These are phyloP conservation scores for Pachymerium ferrugineum DNA, from an alignment of 2,888 invertebrate genomes.

Conservation along the genomic window DNA sequence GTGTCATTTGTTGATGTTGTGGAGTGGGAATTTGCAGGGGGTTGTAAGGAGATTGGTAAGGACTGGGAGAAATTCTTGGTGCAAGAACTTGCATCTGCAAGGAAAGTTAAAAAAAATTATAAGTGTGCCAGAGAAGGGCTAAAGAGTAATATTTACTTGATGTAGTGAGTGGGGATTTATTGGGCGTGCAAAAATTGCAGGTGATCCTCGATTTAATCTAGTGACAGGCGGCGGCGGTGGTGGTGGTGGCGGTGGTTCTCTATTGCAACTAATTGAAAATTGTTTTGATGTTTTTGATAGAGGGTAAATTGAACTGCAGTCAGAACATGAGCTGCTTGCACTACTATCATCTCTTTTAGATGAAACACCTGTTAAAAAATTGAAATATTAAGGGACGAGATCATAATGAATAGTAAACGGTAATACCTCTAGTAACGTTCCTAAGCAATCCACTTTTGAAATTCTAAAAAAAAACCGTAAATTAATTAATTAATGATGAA, in stretches of 20 bases:
- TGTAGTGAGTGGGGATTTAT: too few relatives aligned
- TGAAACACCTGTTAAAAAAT: slow-evolving; percentile 72
- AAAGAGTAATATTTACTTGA: neutral
- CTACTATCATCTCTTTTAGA: slow-evolving; percentile 68
- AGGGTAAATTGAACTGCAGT: slow-evolving; percentile 77
- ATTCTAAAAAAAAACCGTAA: neutral
- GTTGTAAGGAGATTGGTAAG: too few relatives aligned
- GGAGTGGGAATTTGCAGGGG: too few relatives aligned
- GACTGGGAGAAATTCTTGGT: too few relatives aligned
- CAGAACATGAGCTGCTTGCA: slow-evolving; percentile 76
- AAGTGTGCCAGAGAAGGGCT: too few relatives aligned
- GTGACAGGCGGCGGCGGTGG: neutral
- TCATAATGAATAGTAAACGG: neutral
- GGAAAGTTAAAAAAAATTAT: neutral
- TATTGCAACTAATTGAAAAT: slow-evolving; percentile 33
- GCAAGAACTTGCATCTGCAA: too few relatives aligned
- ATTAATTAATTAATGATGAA: too few relatives aligned
- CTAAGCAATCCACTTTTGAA: neutral
- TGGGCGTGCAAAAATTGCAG: neutral
- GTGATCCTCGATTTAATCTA: neutral
- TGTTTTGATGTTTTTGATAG: too few relatives aligned
- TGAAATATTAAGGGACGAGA: slow-evolving; percentile 57
- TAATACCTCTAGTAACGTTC: neutral
- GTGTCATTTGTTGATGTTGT: slow-evolving; percentile 53
- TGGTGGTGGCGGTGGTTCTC: slow-evolving; percentile 59